Percentiles rank a stretch among this genome's conserved stretches.
These are phyloP conservation scores for Saturnia japonica DNA, from an alignment of 2,888 invertebrate species.

Conservation along the genomic window DNA sequence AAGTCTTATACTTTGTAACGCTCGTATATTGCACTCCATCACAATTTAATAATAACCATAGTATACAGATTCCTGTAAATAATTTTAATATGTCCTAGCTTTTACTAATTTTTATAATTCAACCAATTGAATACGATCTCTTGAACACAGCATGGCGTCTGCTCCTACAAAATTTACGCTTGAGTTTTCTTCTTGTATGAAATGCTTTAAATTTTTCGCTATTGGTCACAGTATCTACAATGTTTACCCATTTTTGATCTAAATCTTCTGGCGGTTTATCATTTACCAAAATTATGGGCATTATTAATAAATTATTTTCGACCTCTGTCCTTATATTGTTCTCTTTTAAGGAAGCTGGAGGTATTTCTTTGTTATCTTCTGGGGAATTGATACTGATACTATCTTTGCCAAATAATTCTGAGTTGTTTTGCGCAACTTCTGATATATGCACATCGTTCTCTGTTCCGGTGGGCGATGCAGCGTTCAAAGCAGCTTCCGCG, in stretches of 20 bases:
- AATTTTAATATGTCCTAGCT: constrained; percentile 17
- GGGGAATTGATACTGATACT: constrained; percentile 49
- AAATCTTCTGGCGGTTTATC: constrained; percentile 71
- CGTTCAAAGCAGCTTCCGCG: constrained; percentile 61
- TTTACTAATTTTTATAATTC: constrained; percentile 26
- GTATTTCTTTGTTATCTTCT: constrained; percentile 48
- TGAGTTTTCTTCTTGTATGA: constrained; percentile 58
- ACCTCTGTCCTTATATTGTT: constrained; percentile 39
- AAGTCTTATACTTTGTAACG: neutral
- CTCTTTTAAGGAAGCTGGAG: constrained; percentile 47
- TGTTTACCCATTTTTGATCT: constrained; percentile 64
- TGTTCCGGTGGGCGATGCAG: constrained; percentile 38
- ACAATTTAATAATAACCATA: constrained; percentile 15
- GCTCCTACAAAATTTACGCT: constrained; percentile 66
- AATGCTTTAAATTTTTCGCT: constrained; percentile 62
- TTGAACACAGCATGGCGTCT: constrained; percentile 65
- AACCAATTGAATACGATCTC: constrained; percentile 73
- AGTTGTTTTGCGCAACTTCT: constrained; percentile 53
- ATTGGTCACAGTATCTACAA: constrained; percentile 54
- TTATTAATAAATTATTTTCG: constrained; percentile 42
- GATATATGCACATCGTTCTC: constrained; percentile 50
- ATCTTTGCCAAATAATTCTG: constrained; percentile 59
- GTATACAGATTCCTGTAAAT: constrained; percentile 20
- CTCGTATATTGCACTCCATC: constrained; percentile 9
- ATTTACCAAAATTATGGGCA: constrained; percentile 72